Evolutionary conservation across 2,888 invertebrate species (phyloP), one percentile per base, ranked within the genome.

Genomic region (Drosophila anomelani): DNA sequence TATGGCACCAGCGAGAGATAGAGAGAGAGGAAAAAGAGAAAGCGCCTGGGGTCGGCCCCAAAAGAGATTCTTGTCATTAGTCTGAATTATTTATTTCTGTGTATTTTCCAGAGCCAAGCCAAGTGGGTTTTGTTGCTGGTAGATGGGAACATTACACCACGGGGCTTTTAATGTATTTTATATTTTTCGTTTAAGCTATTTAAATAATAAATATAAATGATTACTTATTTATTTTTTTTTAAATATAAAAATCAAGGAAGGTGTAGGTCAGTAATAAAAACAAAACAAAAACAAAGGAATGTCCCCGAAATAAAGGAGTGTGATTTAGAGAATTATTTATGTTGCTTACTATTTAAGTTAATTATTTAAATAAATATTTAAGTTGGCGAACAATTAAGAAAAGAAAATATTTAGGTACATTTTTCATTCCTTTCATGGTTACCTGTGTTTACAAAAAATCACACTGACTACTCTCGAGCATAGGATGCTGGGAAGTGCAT

Each of bases 401-500:
- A 12, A 4, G 10, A 3, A 41, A 17, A n/a, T 4, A 17, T 9
- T 41, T 41, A 17, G 5, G 15, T 17, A 0, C 13, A 32, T 32
- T 49, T 49, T 29, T 49, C 47, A 49, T 51, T 34, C 51, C 20
- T 15, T 20, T 36, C 20, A 4, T 1, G 15, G 34, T 51, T 36
- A 53, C 51, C 51, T 36, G 51, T 53, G 51, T 20, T 36, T 36
- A 15, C 46, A 38, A 53, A 53, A 23, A 53, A 53, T 53, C 36
- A 15, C 34, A 20, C 34, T 13, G 49, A 34, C 20, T 34, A 15
- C 13, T 26, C 13, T 1, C 20, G 26, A 23, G 17, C 41, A 32
- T 57, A 39, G 17, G 17, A 12, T 10, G 29, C 29, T 29, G 20
- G 12, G 12, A 84, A 81, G 79, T 75, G 79, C 85, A 82, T 82